These are phyloP conservation scores for Ganaspis brasiliensis DNA, from an alignment of 2,888 invertebrate species.

Conservation along the genomic window DNA sequence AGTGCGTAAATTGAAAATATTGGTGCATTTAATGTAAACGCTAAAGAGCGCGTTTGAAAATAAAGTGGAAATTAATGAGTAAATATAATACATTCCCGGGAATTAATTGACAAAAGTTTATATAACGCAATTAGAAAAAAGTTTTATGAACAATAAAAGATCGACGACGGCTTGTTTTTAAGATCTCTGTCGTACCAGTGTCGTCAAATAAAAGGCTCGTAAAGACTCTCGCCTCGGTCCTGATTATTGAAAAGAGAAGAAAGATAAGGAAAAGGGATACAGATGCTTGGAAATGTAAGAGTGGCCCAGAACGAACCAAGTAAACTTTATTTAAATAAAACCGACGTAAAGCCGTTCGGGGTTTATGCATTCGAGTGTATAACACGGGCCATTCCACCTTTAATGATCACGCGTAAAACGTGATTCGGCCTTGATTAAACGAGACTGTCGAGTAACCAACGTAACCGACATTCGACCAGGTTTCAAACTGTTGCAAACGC, in stretches of 20 bases:
- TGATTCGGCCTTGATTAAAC: slow-evolving; percentile 78
- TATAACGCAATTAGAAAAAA: slow-evolving; percentile 25
- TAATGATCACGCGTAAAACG: slow-evolving; percentile 78
- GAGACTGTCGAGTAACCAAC: slow-evolving; percentile 59
- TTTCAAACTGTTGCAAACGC: slow-evolving; percentile 7
- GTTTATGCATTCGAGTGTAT: slow-evolving; percentile 78
- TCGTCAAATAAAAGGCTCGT: slow-evolving; percentile 35
- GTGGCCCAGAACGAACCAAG: slow-evolving; percentile 61
- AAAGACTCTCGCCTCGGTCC: slow-evolving; percentile 31
- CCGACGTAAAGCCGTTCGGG: slow-evolving; percentile 77
- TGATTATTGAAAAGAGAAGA: slow-evolving; percentile 11
- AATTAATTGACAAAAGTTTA: slow-evolving; percentile 20
- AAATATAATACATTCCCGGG: too few species aligned
- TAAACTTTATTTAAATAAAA: slow-evolving; percentile 79
- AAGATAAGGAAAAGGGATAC: slow-evolving; percentile 11
- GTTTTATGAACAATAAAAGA: slow-evolving; percentile 29
- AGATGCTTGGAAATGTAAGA: slow-evolving; percentile 48
- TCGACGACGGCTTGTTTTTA: neutral
- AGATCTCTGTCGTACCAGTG: slow-evolving; percentile 22
- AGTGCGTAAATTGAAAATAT: too few species aligned
- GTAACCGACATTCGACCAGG: slow-evolving; percentile 28
- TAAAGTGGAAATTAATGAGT: too few species aligned
- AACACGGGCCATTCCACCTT: slow-evolving; percentile 77
- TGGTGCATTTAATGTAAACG: too few species aligned
- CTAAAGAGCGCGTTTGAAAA: too few species aligned